Percentiles rank a stretch among this genome's conserved stretches.
These are phyloP conservation scores for Coluber constrictor DNA, from an alignment of 2,797 vertebrate species.

Conservation along the genomic window DNA sequence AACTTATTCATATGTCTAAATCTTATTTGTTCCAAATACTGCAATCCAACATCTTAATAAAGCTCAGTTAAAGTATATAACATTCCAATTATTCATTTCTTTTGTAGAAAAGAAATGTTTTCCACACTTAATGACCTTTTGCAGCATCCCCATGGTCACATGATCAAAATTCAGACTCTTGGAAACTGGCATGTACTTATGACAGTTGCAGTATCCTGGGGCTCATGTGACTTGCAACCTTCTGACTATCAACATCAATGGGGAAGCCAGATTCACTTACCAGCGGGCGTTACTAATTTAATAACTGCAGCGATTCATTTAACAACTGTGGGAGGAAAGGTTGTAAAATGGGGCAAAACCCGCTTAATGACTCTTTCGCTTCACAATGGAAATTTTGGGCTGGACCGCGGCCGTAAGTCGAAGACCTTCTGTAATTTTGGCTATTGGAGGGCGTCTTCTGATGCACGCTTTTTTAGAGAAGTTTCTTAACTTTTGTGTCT, in stretches of 20 bases:
- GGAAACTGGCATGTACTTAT: not conserved
- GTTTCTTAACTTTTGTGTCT: too few species aligned
- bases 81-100: too few species aligned
- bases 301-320: not conserved
- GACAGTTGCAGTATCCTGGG: not conserved
- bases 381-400: not conserved
- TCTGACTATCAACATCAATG: not conserved
- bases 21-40: too few species aligned
- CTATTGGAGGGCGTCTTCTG: not conserved
- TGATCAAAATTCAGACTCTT: not conserved
- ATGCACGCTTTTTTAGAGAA: not conserved
- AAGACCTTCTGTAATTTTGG: not conserved
- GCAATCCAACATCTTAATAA: too few species aligned
- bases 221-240: not conserved
- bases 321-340: not conserved
- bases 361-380: not conserved
- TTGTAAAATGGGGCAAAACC: not conserved
- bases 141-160: not conserved
- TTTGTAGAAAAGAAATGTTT: not conserved
- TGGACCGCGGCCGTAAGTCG: rapidly evolving
- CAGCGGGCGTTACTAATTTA: not conserved
- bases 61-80: too few species aligned
- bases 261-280: not conserved
- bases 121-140: not conserved
- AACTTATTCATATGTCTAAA: too few species aligned